These are phyloP conservation scores for Epinotia nisella DNA, from an alignment of 2,888 invertebrate species.

Conservation along the genomic window DNA sequence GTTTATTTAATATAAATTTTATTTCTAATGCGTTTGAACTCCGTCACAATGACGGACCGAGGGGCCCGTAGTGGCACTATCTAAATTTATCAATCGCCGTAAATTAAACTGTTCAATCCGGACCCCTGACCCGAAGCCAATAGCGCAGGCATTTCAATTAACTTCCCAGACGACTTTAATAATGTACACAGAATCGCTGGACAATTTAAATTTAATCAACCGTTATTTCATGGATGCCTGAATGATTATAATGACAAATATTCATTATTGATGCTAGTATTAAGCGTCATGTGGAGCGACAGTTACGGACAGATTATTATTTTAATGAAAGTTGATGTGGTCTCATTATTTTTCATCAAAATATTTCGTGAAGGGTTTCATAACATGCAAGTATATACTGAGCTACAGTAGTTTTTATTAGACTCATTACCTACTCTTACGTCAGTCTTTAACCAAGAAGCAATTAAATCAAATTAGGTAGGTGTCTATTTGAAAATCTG, in stretches of 20 bases:
- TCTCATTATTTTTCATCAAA: not conserved
- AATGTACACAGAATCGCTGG: constrained; percentile 38
- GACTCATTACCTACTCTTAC: too few species aligned
- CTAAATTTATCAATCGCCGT: constrained; percentile 71
- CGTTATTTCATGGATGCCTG: constrained; percentile 16
- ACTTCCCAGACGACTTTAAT: constrained; percentile 58
- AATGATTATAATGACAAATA: constrained; percentile 23
- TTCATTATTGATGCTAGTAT: constrained; percentile 7
- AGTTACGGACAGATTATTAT: constrained; percentile 6
- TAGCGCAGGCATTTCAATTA: constrained; percentile 70
- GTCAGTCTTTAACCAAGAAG: too few species aligned
- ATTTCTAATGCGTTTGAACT: constrained; percentile 44
- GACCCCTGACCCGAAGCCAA: constrained; percentile 59
- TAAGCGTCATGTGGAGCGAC: constrained; percentile 7
- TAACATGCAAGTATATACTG: too few species aligned
- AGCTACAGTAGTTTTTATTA: too few species aligned
- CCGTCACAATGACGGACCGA: constrained; percentile 40
- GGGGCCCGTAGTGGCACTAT: constrained; percentile 56
- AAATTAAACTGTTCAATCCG: constrained; percentile 70
- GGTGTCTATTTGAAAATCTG: too few species aligned
- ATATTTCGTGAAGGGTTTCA: not conserved
- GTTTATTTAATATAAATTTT: constrained; percentile 56
- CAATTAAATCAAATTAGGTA: too few species aligned
- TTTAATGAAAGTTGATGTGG: not conserved
- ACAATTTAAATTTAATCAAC: constrained; percentile 32